These are phyloP conservation scores for Pollicipes pollicipes DNA, from an alignment of 1,140 invertebrate species.

Conservation along the genomic window DNA sequence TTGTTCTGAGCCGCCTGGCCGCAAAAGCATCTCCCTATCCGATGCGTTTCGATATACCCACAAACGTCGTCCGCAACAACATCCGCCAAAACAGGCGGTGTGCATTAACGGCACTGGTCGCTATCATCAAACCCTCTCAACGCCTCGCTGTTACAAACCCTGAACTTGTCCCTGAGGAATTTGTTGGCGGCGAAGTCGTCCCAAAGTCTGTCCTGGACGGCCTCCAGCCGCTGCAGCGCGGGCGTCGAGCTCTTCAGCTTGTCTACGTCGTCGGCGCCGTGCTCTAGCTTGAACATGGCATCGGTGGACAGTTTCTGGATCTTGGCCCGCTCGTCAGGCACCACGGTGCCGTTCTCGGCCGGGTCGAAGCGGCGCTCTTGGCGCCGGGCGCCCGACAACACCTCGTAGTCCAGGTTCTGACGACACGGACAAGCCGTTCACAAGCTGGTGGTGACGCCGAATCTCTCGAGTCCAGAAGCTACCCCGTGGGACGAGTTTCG, in stretches of 20 bases:
- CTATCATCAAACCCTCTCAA: too few species aligned
- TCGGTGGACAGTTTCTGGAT: slow-evolving; percentile 75
- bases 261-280: slow-evolving; percentile 61
- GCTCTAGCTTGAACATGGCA: slow-evolving; percentile 90
- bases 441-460: slow-evolving; percentile 7
- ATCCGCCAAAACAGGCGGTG: too few species aligned
- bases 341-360: slow-evolving; percentile 79
- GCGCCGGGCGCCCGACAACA: slow-evolving; percentile 78
- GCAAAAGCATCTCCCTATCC: too few species aligned
- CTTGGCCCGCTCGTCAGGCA: slow-evolving; percentile 71
- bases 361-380: slow-evolving; percentile 98
- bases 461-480: slow-evolving; percentile 5
- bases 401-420: slow-evolving; percentile 92
- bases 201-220: slow-evolving; percentile 42
- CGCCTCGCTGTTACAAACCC: neutral
- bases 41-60: too few species aligned
- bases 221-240: slow-evolving; percentile 49
- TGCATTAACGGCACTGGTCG: too few species aligned
- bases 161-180: neutral
- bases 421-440: too few species aligned
- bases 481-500: too few species aligned
- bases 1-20: too few species aligned
- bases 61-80: too few species aligned
- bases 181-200: slow-evolving; percentile 2
- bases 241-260: slow-evolving; percentile 49